Evolutionary conservation across 2,797 vertebrate genomes (phyloP), one percentile per base, ranked within the genome.

Genomic region (Craterocephalus amniculus): DNA sequence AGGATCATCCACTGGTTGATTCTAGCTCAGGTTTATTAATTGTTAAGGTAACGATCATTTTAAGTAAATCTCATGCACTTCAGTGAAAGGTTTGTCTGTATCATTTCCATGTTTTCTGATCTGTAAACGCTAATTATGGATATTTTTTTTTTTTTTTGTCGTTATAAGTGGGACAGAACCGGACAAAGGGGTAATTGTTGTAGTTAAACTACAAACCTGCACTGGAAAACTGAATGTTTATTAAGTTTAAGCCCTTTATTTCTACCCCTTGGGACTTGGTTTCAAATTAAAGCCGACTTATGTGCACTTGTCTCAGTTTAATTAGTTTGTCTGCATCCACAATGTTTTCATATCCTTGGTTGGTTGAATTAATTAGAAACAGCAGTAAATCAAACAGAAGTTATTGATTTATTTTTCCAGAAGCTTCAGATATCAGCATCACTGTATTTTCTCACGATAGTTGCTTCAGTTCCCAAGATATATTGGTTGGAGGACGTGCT

Each of bases 1-100:
- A 48, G 22, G 57, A 65, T 59, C 20, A 26, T 49, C 60, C 12
- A 6, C 29, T 18, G 32, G 22, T 45, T 32, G 32, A 59, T 57
- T 32, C 45, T 54, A 57, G 70, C 60, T 71, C 54, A n/a, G n/a
- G n/a, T 65, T 83, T 84, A 70, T 84, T 74, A 62, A n/a, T n/a
- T 45, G 67, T 18, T 55, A 35, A 22, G 24, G 45, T 63, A 51
- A 75, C 66, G 45, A 54, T 74, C 43, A 67, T 81, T 61, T 52
- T 49, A 64, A 58, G 36, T 24, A 72, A 63, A 57, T 26, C 7
- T 54, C 55, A 29, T 65, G 66, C 75, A 29, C 27, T 35, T 11
- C 1, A 40, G 60, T 29, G 20, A 45, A 22, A n/a, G 26, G 40
- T 70, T 77, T 56, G 27, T 38, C 27, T 55, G 14, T 31, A 27